A percentile compares a stretch with the other conserved stretches of the same genome.
Evolutionary conservation across 1,140 invertebrate genomes (phyloP).

Genomic region (Bombus terrestris): DNA sequence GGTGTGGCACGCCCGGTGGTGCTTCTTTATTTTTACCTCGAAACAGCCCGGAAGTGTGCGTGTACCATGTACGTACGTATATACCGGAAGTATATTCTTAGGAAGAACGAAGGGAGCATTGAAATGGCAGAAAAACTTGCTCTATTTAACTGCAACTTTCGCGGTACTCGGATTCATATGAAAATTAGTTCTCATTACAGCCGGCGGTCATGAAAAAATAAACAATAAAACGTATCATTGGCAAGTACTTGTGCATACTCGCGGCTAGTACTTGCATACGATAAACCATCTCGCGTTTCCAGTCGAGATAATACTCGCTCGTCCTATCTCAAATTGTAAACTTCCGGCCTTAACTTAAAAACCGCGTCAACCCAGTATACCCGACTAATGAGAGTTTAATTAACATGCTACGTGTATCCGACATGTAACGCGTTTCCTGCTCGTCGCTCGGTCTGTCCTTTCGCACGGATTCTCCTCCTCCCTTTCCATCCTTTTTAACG

Average conservation of each 20-base stretch:
- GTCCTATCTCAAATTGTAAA: not conserved
- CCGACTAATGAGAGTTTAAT: conserved; percentile 60
- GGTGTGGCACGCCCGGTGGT: not conserved
- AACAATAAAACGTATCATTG: conserved; percentile 22
- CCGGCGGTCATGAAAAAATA: conserved; percentile 7
- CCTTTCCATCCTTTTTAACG: no score
- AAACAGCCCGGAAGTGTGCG: conserved; percentile 1
- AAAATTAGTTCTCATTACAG: conserved; percentile 33
- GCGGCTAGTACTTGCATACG: no score
- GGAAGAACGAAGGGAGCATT: not conserved
- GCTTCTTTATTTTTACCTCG: conserved; percentile 25
- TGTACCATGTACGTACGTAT: not conserved
- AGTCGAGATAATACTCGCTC: conserved; percentile 30
- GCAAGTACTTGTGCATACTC: not conserved
- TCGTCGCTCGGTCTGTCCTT: not conserved
- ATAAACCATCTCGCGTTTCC: not conserved
- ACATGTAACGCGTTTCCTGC: not conserved
- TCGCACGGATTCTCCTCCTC: not conserved
- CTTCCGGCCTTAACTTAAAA: conserved; percentile 15
- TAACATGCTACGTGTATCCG: conserved; percentile 33
- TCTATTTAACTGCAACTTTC: conserved; percentile 32
- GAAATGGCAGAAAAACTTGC: not conserved
- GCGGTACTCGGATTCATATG: conserved; percentile 4
- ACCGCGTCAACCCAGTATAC: not conserved
- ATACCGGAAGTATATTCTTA: conserved; percentile 23